Evolutionary conservation across 2,797 vertebrate genomes (phyloP), one percentile per base, ranked within the genome.

Genomic region (Tachyglossus aculeatus): DNA sequence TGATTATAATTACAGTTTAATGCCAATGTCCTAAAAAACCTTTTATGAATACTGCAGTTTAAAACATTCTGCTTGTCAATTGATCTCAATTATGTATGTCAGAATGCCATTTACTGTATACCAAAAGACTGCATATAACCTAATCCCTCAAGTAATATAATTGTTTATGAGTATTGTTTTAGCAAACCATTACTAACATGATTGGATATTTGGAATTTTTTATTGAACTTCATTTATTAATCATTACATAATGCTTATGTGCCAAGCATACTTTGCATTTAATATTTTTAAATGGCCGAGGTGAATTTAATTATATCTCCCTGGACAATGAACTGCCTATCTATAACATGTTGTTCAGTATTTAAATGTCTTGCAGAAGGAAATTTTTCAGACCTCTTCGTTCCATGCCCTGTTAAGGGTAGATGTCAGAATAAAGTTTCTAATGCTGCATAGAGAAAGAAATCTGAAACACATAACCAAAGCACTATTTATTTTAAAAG

Each of bases 401-500:
- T 52, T 69, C 64, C 27, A 25, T 27, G 39, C 16, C 51, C 37
- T 37, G 32, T 60, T 16, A 79, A 70, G 38, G 24, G 59, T 64
- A 24, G 44, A 63, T 60, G 61, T 72, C 36, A 84, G 29, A 48
- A 15, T 7, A 19, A 69, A n/a, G 29, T 74, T 79, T 77, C 63
- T 48, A 39, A 16, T 12, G 66, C 31, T 15, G 51, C 4, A 44
- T 27, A 39, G 37, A 74, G 44, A 66, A 56, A 71, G 15, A 27
- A 47, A 59, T 60, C 59, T 74, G 47, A 78, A 36, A 61, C 37
- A 57, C 62, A 44, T 70, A 69, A 38, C 38, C 24, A 70, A 60
- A 63, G 57, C 25, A 54, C 82, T 69, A 77, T 67, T 73, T 73
- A 48, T 78, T 5, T 47, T 71, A 69, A 80, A 78, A 67, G 58